Evolutionary conservation across 2,888 invertebrate species (phyloP).

Genomic region (Drosophila heteroneura): DNA sequence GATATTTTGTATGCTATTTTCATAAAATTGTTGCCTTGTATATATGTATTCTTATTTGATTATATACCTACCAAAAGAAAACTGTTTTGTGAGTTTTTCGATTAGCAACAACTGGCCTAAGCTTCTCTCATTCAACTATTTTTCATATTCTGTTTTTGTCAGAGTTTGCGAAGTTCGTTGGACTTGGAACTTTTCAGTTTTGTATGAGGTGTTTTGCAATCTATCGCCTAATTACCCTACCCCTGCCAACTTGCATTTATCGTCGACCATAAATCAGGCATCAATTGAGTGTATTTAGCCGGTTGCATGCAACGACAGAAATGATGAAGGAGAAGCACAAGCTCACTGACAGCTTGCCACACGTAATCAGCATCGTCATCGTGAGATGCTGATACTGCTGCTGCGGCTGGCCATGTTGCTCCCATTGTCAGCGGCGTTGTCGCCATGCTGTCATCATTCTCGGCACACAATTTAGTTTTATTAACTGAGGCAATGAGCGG

Average conservation of each 20-base stretch:
- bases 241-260: constrained; percentile 7
- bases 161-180: background rate
- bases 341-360: background rate
- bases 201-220: constrained; percentile 10
- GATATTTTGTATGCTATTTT: background rate
- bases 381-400: constrained; percentile 22
- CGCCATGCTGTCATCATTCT: constrained; percentile 62
- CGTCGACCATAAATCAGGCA: constrained; percentile 15
- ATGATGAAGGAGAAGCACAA: background rate
- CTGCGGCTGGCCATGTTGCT: constrained; percentile 1
- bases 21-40: background rate
- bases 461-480: constrained; percentile 78
- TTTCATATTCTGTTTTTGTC: constrained; percentile 22
- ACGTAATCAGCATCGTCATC: constrained; percentile 33
- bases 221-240: constrained; percentile 38
- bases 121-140: constrained; percentile 26
- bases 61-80: constrained; percentile 9
- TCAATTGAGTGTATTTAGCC: constrained; percentile 24
- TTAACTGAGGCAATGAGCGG: constrained; percentile 60
- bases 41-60: background rate
- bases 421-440: constrained; percentile 37
- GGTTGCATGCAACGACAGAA: background rate
- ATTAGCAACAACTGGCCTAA: constrained; percentile 1
- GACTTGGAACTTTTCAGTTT: constrained; percentile 14
- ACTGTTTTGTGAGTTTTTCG: constrained; percentile 27